These are phyloP conservation scores for Nephrocerus scutellatus DNA, from an alignment of 2,888 invertebrate species.

Conservation along the genomic window DNA sequence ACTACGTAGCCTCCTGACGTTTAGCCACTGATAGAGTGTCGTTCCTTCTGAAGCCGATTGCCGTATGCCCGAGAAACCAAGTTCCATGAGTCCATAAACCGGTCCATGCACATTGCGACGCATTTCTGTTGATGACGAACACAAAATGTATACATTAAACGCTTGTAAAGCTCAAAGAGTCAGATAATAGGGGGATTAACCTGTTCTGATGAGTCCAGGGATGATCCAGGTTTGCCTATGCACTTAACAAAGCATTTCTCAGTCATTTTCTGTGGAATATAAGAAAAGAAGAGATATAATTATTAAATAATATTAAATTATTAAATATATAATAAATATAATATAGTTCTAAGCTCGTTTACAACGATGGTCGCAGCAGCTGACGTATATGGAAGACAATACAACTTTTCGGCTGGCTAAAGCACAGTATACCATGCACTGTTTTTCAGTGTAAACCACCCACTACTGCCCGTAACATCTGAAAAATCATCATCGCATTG, in stretches of 20 bases:
- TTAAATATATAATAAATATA: slow-evolving; percentile 6
- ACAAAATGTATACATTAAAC: neutral
- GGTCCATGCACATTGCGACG: slow-evolving; percentile 95
- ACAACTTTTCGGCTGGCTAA: neutral
- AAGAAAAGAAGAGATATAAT: slow-evolving; percentile 4
- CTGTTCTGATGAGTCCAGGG: slow-evolving; percentile 84
- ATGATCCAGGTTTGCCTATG: slow-evolving; percentile 81
- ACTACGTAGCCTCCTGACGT: too few relatives aligned
- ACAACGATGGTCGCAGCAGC: too few relatives aligned
- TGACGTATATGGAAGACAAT: too few relatives aligned
- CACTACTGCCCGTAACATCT: too few relatives aligned
- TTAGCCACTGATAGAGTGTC: too few relatives aligned
- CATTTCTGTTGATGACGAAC: slow-evolving; percentile 58
- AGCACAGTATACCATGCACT: too few relatives aligned
- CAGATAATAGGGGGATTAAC: too few relatives aligned
- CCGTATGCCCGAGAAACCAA: slow-evolving; percentile 85
- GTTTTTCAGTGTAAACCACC: too few relatives aligned
- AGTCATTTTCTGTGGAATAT: slow-evolving; percentile 82
- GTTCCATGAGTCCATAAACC: slow-evolving; percentile 96
- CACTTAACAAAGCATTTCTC: slow-evolving; percentile 97
- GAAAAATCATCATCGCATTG: too few relatives aligned
- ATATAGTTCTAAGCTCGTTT: too few relatives aligned
- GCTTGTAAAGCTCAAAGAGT: too few relatives aligned
- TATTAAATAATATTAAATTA: slow-evolving; percentile 2
- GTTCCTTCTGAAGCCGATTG: slow-evolving; percentile 73